A percentile compares a stretch with the other conserved stretches of the same genome.
Evolutionary conservation across 92 coral and sea anemone species (phyloP).

Genomic region (Virgularia gustaviana): DNA sequence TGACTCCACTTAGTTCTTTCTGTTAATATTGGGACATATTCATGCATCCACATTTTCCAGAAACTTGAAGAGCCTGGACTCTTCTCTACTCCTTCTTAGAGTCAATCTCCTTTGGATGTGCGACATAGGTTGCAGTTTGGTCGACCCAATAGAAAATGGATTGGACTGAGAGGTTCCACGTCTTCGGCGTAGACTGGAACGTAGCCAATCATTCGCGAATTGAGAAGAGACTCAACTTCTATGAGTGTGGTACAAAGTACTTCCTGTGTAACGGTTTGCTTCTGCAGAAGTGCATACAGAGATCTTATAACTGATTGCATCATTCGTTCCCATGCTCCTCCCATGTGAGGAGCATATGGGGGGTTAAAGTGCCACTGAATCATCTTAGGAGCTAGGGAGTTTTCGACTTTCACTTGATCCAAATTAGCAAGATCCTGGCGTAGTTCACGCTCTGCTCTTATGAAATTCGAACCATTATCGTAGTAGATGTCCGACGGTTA

Average conservation of each 20-base stretch:
- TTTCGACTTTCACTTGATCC: constrained; percentile 10
- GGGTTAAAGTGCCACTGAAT: constrained; percentile 48
- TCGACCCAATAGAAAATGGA: not conserved
- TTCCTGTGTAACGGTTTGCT: constrained; percentile 26
- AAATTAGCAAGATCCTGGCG: constrained; percentile 10
- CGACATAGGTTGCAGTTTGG: not conserved
- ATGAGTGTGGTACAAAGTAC: constrained; percentile 26
- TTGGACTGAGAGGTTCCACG: constrained; percentile 1
- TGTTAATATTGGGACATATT: not conserved
- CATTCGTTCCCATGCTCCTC: constrained; percentile 51
- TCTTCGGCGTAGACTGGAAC: not conserved
- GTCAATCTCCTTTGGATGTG: not conserved
- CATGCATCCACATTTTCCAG: not conserved
- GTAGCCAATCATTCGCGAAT: not conserved
- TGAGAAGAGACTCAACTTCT: constrained; percentile 19
- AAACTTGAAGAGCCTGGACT: not conserved
- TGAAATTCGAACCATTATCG: constrained; percentile 30
- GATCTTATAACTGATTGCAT: constrained; percentile 15
- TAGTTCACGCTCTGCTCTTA: constrained; percentile 22
- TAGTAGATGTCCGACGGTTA: not conserved
- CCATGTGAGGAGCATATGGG: constrained; percentile 41
- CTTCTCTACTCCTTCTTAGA: not conserved
- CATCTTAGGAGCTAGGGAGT: not conserved
- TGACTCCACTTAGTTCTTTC: not conserved
- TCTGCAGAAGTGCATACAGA: constrained; percentile 23